Evolutionary conservation across 2,888 invertebrate genomes (phyloP).

Genomic region (Crossocerus cetratus): DNA sequence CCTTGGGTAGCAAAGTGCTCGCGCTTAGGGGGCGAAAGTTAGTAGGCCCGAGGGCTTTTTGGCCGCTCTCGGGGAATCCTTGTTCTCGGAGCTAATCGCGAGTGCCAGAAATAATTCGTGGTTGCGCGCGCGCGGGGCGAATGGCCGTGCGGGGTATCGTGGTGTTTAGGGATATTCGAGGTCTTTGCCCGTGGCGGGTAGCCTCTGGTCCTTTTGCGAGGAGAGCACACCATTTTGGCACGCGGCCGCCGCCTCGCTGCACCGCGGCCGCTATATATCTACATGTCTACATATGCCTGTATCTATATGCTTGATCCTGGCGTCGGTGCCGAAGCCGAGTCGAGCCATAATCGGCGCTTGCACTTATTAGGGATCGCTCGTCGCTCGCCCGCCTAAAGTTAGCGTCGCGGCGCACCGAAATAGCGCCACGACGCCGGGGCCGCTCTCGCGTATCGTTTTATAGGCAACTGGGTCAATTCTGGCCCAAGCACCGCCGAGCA

Average conservation of each 20-base stretch:
- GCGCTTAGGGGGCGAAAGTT: neutral
- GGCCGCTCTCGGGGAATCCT: conserved; percentile 12
- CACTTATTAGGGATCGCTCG: conserved; percentile 75
- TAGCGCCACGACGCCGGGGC: conserved; percentile 67
- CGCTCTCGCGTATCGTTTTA: conserved; percentile 67
- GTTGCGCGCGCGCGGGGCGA: conserved; percentile 20
- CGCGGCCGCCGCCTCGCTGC: conserved; percentile 54
- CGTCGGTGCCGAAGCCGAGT: conserved; percentile 50
- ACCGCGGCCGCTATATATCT: neutral
- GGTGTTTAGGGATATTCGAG: conserved; percentile 52
- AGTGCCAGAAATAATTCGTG: conserved; percentile 30
- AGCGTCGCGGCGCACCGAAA: conserved; percentile 68
- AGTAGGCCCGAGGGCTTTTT: neutral
- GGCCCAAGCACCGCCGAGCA: conserved; percentile 42
- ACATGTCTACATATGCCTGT: neutral
- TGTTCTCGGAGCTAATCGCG: conserved; percentile 29
- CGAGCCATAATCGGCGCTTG: conserved; percentile 71
- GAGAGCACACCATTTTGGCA: conserved; percentile 71
- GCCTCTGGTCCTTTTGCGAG: conserved; percentile 45
- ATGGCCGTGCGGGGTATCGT: conserved; percentile 35
- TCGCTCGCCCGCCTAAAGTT: conserved; percentile 73
- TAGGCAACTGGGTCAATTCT: conserved; percentile 74
- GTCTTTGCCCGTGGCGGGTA: conserved; percentile 65
- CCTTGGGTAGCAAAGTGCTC: no score
- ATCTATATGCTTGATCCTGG: conserved; percentile 54